Conservation (phyloP, 2,888 invertebrate species). For the Cabera pusaria region DNA sequence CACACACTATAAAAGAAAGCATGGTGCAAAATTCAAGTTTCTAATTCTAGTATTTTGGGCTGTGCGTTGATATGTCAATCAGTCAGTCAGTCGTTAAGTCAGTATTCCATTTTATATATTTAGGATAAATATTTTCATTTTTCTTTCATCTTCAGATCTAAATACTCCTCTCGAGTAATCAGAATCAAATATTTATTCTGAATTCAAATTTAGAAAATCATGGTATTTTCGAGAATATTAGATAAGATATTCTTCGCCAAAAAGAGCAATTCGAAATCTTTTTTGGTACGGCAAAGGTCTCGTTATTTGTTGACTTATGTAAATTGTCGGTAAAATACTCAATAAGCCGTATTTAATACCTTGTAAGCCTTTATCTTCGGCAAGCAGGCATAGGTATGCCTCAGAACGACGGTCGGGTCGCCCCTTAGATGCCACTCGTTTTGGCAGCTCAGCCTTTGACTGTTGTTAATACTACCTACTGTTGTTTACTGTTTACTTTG, state of each 20-base stretch:
- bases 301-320: constrained; percentile 62
- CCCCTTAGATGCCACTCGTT: constrained; percentile 29
- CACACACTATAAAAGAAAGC: too few species aligned
- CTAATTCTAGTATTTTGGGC: too few species aligned
- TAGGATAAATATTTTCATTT: too few species aligned
- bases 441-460: constrained; percentile 26
- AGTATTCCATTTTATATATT: too few species aligned
- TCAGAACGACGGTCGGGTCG: constrained; percentile 30
- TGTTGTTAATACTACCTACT: constrained; percentile 24
- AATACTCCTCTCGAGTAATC: too few species aligned
- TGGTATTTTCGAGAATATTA: constrained; percentile 9
- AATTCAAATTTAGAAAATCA: not conserved
- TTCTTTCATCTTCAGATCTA: too few species aligned
- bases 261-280: constrained; percentile 45
- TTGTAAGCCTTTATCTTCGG: constrained; percentile 66
- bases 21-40: too few species aligned
- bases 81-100: too few species aligned
- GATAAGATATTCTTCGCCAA: constrained; percentile 16
- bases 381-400: constrained; percentile 54
- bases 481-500: constrained; percentile 8
- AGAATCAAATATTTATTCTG: not conserved
- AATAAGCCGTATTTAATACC: constrained; percentile 65
- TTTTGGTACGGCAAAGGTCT: constrained; percentile 44
- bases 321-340: constrained; percentile 64
- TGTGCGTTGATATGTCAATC: too few species aligned